A percentile compares a stretch with the other conserved stretches of the same genome.
Evolutionary conservation across 1,140 invertebrate genomes (phyloP).

Genomic region (Laupala kohalensis): DNA sequence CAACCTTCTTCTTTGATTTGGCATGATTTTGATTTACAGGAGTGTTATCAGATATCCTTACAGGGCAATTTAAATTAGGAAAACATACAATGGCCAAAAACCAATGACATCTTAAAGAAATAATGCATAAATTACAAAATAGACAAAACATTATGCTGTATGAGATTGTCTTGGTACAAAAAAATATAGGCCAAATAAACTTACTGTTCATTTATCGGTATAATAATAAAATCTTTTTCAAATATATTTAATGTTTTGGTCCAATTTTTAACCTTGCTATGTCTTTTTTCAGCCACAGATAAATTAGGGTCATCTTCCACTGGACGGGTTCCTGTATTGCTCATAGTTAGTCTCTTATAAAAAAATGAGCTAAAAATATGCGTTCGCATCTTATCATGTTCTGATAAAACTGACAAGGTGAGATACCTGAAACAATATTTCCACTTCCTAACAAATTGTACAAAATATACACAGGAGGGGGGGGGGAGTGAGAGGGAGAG

Average conservation of each 20-base stretch:
- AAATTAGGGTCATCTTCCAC: conserved; percentile 46
- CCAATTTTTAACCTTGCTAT: conserved; percentile 85
- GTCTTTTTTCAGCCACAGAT: conserved; percentile 66
- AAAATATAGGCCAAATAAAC: no score
- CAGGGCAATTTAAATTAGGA: conserved; percentile 57
- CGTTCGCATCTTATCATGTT: conserved; percentile 60
- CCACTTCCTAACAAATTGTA: no score
- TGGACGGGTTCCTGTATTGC: conserved; percentile 31
- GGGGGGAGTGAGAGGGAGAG: no score
- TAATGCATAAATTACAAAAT: no score
- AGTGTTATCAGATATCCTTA: conserved; percentile 42
- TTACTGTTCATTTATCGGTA: conserved; percentile 94
- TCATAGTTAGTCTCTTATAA: conserved; percentile 84
- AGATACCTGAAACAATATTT: conserved; percentile 56
- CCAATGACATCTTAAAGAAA: conserved; percentile 67
- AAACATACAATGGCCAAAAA: conserved; percentile 94
- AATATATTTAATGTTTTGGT: conserved; percentile 94
- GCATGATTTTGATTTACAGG: conserved; percentile 33
- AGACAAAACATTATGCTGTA: no score
- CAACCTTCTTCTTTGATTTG: conserved; percentile 27
- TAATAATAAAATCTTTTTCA: conserved; percentile 89
- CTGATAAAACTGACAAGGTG: conserved; percentile 53
- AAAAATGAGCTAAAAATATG: conserved; percentile 96
- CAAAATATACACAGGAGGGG: no score
- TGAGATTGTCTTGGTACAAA: no score